phyloP scores from a whole-genome alignment of 2,113 vertebrate genomes.

The Lophura nycthemera region DNA sequence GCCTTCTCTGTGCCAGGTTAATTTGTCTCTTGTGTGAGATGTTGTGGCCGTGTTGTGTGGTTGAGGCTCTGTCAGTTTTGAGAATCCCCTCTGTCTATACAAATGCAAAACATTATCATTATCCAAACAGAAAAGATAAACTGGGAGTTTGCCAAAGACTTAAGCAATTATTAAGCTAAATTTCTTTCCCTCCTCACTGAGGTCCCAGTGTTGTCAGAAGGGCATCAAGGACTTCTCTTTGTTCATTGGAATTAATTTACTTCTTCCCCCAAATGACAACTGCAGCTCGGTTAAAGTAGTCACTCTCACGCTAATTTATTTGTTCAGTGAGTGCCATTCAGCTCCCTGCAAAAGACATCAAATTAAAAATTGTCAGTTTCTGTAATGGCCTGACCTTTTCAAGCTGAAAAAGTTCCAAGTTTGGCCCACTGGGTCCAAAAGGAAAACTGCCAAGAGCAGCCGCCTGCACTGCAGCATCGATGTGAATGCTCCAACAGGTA shows the following conservation, averaged over 20 bases:
- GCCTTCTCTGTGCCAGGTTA: not conserved
- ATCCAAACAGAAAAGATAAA: constrained; percentile 18
- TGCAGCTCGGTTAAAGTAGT: constrained; percentile 37
- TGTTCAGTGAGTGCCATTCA: constrained; percentile 54
- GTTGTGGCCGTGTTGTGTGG: fast-evolving
- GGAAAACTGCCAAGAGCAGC: constrained; percentile 56
- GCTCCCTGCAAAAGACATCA: constrained; percentile 65
- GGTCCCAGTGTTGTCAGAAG: constrained; percentile 24
- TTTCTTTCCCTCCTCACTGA: constrained; percentile 6
- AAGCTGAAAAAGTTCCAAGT: constrained; percentile 60
- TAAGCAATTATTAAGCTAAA: constrained; percentile 65
- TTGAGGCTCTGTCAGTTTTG: not conserved
- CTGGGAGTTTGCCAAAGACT: constrained; percentile 33
- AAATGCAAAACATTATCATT: not conserved
- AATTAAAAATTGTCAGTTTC: constrained; percentile 77
- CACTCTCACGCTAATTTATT: constrained; percentile 68
- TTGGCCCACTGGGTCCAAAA: constrained; percentile 10
- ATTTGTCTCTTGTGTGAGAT: not conserved
- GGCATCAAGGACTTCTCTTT: constrained; percentile 31
- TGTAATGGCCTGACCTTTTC: constrained; percentile 70
- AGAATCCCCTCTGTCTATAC: not conserved
- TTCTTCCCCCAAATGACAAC: constrained; percentile 52
- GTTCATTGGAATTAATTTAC: constrained; percentile 67
- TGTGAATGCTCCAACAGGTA: constrained; percentile 72
- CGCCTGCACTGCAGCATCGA: constrained; percentile 21